phyloP scores from a whole-genome alignment of 2,888 invertebrate species.

The Tribolium freemani region DNA sequence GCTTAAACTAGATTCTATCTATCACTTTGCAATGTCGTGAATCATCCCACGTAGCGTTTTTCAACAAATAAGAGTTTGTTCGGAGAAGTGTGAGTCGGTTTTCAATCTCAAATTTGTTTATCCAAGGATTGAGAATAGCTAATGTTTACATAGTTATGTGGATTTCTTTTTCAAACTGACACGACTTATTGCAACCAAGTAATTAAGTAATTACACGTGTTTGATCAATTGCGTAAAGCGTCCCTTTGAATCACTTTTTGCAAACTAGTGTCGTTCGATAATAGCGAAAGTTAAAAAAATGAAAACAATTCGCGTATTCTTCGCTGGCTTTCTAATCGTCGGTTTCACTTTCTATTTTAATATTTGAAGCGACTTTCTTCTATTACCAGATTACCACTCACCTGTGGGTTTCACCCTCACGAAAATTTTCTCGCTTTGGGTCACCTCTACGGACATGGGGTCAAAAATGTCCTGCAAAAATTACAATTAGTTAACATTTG shows the following conservation, averaged over 20 bases:
- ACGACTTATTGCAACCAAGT: too few relatives aligned
- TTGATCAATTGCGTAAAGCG: too few relatives aligned
- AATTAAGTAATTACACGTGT: too few relatives aligned
- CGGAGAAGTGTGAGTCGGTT: too few relatives aligned
- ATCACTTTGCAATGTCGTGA: not conserved
- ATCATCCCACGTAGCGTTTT: not conserved
- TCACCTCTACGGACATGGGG: constrained; percentile 62
- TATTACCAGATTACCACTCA: constrained; percentile 50
- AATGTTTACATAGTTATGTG: too few relatives aligned
- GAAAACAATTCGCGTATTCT: not conserved
- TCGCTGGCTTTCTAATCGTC: constrained; percentile 28
- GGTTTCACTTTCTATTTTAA: not conserved
- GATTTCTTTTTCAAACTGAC: too few relatives aligned
- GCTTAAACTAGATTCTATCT: too few relatives aligned
- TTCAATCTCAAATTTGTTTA: too few relatives aligned
- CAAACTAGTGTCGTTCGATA: too few relatives aligned
- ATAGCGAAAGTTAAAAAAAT: not conserved
- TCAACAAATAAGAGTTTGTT: too few relatives aligned
- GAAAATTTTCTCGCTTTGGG: constrained; percentile 65
- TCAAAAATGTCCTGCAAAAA: constrained; percentile 70
- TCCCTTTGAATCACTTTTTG: too few relatives aligned
- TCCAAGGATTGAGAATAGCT: too few relatives aligned
- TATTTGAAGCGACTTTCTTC: constrained; percentile 34
- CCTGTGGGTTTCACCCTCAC: constrained; percentile 73
- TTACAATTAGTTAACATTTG: constrained; percentile 3